Conservation (phyloP, 2,888 invertebrate species). For the Seira ritae region DNA sequence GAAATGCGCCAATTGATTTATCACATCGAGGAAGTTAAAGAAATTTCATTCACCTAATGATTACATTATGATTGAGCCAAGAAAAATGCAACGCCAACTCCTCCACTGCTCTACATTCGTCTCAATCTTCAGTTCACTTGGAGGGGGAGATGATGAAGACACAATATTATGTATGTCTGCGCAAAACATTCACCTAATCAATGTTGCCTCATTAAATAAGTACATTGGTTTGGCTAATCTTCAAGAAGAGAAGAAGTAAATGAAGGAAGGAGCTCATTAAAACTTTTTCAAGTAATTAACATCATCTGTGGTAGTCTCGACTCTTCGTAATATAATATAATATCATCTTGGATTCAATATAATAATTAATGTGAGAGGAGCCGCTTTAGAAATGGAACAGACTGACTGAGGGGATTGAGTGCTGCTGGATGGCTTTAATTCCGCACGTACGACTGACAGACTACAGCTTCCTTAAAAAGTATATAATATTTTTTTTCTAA, state of each 20-base stretch:
- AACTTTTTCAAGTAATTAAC: neutral
- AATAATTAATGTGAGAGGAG: neutral
- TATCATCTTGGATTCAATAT: too few species aligned
- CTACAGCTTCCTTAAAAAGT: neutral
- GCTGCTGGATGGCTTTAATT: neutral
- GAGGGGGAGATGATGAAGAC: too few species aligned
- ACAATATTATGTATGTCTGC: neutral
- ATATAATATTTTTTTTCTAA: too few species aligned
- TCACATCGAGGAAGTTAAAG: conserved; percentile 38
- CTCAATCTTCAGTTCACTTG: too few species aligned
- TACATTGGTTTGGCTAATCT: neutral
- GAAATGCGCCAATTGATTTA: conserved; percentile 48
- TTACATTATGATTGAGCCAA: neutral
- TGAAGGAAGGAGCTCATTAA: conserved; percentile 1
- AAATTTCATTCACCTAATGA: neutral
- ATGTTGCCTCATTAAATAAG: neutral
- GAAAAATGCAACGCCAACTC: neutral
- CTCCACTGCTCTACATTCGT: neutral
- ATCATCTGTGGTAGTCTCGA: neutral
- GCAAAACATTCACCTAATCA: neutral
- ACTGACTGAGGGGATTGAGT: neutral
- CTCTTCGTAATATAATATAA: too few species aligned
- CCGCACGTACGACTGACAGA: neutral
- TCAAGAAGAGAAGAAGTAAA: neutral
- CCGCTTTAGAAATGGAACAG: neutral